These are phyloP conservation scores for Mus caroli DNA, from an alignment of 2,797 vertebrate genomes.

Conservation along the genomic window DNA sequence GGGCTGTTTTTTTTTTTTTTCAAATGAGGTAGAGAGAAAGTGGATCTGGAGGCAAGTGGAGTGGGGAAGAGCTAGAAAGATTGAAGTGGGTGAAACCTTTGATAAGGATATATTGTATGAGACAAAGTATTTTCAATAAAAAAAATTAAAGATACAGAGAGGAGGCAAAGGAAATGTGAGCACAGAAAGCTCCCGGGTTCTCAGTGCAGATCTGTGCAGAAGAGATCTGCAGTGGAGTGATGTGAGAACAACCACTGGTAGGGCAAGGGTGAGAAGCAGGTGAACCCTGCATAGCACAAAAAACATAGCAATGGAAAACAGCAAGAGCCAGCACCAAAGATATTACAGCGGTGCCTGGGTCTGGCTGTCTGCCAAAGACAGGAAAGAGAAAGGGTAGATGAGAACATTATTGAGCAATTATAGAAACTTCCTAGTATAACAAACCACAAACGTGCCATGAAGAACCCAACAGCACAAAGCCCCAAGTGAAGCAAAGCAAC, in stretches of 20 bases:
- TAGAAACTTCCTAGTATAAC: background rate
- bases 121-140: background rate
- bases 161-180: background rate
- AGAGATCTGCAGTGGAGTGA: background rate
- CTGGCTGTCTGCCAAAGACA: background rate
- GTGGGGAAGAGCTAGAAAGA: background rate
- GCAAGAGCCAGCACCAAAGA: too few species aligned
- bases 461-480: background rate
- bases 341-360: background rate
- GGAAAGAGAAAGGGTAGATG: too few species aligned
- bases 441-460: background rate
- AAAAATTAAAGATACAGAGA: background rate
- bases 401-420: background rate
- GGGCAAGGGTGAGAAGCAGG: background rate
- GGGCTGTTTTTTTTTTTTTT: background rate
- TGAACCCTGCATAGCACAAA: background rate
- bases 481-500: background rate
- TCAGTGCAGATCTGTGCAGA: background rate
- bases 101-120: background rate
- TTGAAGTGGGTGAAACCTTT: background rate
- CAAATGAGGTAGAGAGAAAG: background rate
- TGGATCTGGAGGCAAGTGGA: background rate
- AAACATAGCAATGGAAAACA: background rate
- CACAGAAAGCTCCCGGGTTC: background rate
- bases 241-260: background rate